phyloP scores from a whole-genome alignment of 2,888 invertebrate genomes.

The Hirudinaria manillensis region DNA sequence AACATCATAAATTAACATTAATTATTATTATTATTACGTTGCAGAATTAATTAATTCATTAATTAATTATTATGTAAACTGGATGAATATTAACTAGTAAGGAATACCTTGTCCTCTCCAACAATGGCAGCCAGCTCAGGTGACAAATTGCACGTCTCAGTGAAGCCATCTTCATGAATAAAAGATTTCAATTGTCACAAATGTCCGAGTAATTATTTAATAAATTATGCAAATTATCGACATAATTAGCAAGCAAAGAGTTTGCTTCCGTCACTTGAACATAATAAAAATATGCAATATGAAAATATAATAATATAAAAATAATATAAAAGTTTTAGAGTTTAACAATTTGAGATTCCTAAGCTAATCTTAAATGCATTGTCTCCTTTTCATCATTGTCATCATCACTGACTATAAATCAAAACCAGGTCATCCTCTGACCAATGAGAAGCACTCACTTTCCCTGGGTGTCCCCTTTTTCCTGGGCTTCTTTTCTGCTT shows the following conservation, averaged over 20 bases:
- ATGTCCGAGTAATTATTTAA: slow-evolving; percentile 7
- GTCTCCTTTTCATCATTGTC: no score
- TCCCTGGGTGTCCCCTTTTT: slow-evolving; percentile 26
- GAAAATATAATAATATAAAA: not conserved
- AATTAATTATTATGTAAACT: no score
- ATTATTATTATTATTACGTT: no score
- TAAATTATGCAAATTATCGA: slow-evolving; percentile 6
- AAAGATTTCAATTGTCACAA: not conserved
- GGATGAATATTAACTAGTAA: not conserved
- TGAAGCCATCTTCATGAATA: slow-evolving; percentile 63
- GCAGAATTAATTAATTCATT: no score
- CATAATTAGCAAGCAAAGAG: not conserved
- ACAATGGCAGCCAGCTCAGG: slow-evolving; percentile 77
- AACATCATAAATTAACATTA: no score
- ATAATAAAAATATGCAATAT: not conserved
- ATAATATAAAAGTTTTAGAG: no score
- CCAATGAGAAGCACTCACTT: not conserved
- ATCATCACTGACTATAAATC: no score
- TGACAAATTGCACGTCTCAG: slow-evolving; percentile 74
- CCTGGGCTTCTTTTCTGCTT: slow-evolving; percentile 24
- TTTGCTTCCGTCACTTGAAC: no score
- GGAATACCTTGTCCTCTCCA: slow-evolving; percentile 63
- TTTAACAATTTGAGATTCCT: no score
- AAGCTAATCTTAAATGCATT: no score
- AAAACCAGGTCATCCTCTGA: no score